A percentile compares a stretch with the other conserved stretches of the same genome.
These are phyloP conservation scores for Lophura nycthemera DNA, from an alignment of 2,113 vertebrate species.

Conservation along the genomic window DNA sequence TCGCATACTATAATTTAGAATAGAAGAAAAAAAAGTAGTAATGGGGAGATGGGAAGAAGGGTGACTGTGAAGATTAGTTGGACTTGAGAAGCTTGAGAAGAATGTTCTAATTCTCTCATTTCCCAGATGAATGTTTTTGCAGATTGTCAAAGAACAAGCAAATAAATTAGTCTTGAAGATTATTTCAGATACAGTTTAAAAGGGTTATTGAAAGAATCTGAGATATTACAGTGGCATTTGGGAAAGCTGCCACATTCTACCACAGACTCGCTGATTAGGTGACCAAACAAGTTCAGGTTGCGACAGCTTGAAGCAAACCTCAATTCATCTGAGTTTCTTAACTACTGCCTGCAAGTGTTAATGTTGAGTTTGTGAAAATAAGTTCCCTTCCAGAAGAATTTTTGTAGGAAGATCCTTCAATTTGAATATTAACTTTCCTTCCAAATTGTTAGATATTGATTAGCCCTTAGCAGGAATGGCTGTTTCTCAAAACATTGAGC, in stretches of 20 bases:
- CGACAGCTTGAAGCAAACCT: background rate
- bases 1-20: background rate
- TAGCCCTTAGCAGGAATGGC: background rate
- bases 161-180: background rate
- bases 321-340: background rate
- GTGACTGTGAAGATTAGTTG: background rate
- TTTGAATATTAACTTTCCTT: constrained; percentile 20
- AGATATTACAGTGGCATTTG: background rate
- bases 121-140: background rate
- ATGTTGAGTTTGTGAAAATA: background rate
- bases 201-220: background rate
- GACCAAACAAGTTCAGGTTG: background rate
- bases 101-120: background rate
- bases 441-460: background rate
- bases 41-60: background rate
- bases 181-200: constrained; percentile 5
- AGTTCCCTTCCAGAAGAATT: background rate
- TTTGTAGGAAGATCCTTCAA: background rate
- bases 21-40: background rate
- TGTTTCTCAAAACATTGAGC: background rate
- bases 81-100: background rate
- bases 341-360: constrained; percentile 9
- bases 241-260: background rate
- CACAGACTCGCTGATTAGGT: background rate
- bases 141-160: background rate